A percentile compares a stretch with the other conserved stretches of the same genome.
These are phyloP conservation scores for human DNA, from an alignment of 2,113 vertebrate genomes.

Conservation along the genomic window DNA sequence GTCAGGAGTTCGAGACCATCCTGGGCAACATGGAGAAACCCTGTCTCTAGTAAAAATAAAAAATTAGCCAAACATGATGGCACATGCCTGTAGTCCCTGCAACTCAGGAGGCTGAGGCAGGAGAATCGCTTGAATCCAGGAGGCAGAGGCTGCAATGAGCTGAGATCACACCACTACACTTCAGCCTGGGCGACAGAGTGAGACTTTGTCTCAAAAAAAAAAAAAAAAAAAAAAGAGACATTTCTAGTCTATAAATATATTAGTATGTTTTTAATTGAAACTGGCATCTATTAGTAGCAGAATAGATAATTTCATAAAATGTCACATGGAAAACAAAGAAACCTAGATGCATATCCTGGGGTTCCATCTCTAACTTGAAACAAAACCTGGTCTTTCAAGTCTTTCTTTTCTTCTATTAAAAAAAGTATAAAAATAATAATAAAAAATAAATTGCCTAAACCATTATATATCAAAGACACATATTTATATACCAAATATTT, in stretches of 20 bases:
- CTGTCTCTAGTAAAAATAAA: too few species aligned
- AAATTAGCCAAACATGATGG: too few species aligned
- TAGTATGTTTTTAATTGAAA: constrained; percentile 2
- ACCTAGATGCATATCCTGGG: background rate
- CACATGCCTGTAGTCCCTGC: too few species aligned
- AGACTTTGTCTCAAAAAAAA: too few species aligned
- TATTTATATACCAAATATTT: background rate
- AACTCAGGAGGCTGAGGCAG: too few species aligned
- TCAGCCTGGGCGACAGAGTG: too few species aligned
- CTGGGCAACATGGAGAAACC: too few species aligned
- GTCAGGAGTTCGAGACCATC: too few species aligned
- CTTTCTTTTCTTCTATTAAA: background rate
- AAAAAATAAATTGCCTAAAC: background rate
- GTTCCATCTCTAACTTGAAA: constrained; percentile 8
- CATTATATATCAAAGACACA: background rate
- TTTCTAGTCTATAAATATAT: background rate
- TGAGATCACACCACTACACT: too few species aligned
- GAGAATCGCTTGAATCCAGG: too few species aligned
- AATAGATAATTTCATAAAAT: constrained; percentile 15
- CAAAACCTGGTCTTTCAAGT: background rate
- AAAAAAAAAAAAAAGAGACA: background rate
- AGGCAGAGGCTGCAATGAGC: too few species aligned
- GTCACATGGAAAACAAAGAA: constrained; percentile 16
- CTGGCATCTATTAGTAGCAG: background rate
- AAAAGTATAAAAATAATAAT: background rate